Percentiles rank a stretch among this genome's conserved stretches.
These are phyloP conservation scores for Ormyrus labotus DNA, from an alignment of 2,888 invertebrate species.

Conservation along the genomic window DNA sequence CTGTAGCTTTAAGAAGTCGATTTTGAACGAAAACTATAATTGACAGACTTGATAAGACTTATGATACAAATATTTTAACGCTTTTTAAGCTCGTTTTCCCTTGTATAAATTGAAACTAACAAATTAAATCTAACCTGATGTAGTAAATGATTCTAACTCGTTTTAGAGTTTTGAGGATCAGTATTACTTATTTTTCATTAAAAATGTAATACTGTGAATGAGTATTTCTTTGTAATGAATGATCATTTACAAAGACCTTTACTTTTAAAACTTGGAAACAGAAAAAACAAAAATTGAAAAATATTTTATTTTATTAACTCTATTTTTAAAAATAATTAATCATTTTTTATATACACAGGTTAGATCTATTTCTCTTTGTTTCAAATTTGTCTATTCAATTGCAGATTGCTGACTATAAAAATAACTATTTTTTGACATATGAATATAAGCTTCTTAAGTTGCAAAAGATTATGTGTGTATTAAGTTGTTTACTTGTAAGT, in stretches of 20 bases:
- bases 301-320: conserved; percentile 39
- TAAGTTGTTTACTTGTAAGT: conserved; percentile 50
- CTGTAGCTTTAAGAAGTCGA: conserved; percentile 49
- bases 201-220: background rate
- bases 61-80: conserved; percentile 43
- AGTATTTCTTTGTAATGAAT: conserved; percentile 11
- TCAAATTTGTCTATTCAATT: conserved; percentile 41
- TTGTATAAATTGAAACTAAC: conserved; percentile 32
- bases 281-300: conserved; percentile 16
- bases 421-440: conserved; percentile 35
- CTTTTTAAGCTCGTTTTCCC: conserved; percentile 47
- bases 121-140: conserved; percentile 53
- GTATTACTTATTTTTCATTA: conserved; percentile 10
- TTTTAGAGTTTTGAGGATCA: conserved; percentile 52
- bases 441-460: conserved; percentile 42
- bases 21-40: conserved; percentile 45
- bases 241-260: background rate
- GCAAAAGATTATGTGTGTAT: conserved; percentile 32
- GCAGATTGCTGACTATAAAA: conserved; percentile 27
- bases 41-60: conserved; percentile 28
- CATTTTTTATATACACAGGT: conserved; percentile 37
- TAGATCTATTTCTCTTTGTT: conserved; percentile 43
- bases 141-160: conserved; percentile 47
- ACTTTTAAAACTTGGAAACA: conserved; percentile 22
- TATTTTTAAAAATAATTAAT: conserved; percentile 12